Evolutionary conservation across 2,113 vertebrate species (phyloP).

Genomic region (Semicossyphus pulcher): DNA sequence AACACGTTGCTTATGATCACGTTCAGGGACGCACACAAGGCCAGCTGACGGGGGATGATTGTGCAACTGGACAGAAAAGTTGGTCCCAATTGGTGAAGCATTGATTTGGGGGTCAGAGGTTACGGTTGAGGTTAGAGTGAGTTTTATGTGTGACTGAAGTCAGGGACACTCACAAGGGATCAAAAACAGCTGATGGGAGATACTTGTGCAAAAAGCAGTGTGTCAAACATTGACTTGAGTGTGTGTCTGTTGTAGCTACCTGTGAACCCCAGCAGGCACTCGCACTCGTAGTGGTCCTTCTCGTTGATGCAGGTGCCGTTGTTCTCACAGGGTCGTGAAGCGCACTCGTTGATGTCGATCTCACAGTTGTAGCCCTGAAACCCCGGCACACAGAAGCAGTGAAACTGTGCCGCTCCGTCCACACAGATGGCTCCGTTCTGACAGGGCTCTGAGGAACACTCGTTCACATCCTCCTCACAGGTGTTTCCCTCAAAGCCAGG

Average conservation of each 20-base stretch:
- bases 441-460: constrained; percentile 88
- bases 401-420: constrained; percentile 81
- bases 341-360: constrained; percentile 97
- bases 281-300: constrained; percentile 90
- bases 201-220: no score
- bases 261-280: constrained; percentile 87
- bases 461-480: constrained; percentile 84
- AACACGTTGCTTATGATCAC: no score
- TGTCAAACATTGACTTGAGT: no score
- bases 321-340: constrained; percentile 91
- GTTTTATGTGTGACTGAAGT: no score
- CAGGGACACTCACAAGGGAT: no score
- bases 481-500: constrained; percentile 81
- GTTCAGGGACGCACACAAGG: no score
- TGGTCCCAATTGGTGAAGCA: no score
- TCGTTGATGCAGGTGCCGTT: constrained; percentile 91
- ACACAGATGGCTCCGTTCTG: constrained; percentile 93
- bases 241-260: constrained; percentile 86
- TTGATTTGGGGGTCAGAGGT: no score
- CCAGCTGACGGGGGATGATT: no score
- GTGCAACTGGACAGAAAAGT: no score
- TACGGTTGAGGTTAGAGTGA: no score
- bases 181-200: no score
- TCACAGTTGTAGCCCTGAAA: constrained; percentile 94
- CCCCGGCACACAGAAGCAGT: constrained; percentile 95